Evolutionary conservation across 2,113 vertebrate genomes (phyloP), one percentile per base, ranked within the genome.

Genomic region (Tachysurus fulvidraco): DNA sequence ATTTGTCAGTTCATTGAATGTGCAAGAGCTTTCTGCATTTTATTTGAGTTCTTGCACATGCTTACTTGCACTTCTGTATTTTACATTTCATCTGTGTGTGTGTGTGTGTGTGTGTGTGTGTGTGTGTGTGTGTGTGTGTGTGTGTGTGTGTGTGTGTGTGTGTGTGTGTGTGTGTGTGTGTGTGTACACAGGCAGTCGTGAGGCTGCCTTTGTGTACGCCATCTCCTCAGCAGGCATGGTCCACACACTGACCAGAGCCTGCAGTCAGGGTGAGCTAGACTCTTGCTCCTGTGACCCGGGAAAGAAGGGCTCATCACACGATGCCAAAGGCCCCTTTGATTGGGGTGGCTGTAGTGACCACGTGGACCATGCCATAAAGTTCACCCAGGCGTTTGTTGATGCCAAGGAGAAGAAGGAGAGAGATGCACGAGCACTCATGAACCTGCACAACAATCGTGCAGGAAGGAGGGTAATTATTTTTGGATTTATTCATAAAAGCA

Each of bases 261-360:
- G 98, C 93, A 98, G 97, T 94, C 97, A 96, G 89, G 98, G 98
- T 44, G 97, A 98, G 87, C 92, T 99, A 92, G 96, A 97, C 87
- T 96, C 96, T 69, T 99, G 98, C 90, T 97, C 98, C 89, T 99
- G 98, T 6, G 98, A 99, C 79, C 97, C 97, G 21, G 94, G 95
- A 76, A 99, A 97, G 93, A 98, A 96, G 85, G 98, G 98, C 44
- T 94, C 94, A 1, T 96, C 95, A 54, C 95, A 89, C 90, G 98
- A 99, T 90, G 93, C 88, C 93, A 96, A 93, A 85, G 98, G 98
- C 84, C 88, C 92, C n/a, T 99, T 99, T 30, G 94, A 96, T 91
- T 99, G 98, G 98, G 98, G 97, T 2, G 98, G 98, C 92, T 99
- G 98, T 95, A 99, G 98, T 0, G 98, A 99, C 89, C 97, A 99